Evolutionary conservation across 2,113 vertebrate genomes (phyloP).

Genomic region (Castor canadensis): DNA sequence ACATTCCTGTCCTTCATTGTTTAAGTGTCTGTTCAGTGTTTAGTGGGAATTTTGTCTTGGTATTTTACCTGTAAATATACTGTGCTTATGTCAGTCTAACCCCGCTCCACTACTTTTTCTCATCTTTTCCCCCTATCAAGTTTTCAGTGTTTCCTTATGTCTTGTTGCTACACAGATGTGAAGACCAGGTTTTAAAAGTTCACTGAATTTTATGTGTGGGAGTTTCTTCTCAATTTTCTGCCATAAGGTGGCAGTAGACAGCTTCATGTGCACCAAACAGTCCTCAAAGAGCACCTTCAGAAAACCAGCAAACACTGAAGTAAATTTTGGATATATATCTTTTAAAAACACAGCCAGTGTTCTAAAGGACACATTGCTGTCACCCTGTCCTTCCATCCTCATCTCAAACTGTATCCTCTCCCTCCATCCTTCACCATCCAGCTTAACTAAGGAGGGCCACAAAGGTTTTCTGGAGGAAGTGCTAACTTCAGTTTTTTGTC

Average conservation of each 20-base stretch:
- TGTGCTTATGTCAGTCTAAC: no score
- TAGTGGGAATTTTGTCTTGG: no score
- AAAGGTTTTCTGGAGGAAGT: not conserved
- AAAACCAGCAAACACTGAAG: not conserved
- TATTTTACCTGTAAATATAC: no score
- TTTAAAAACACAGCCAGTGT: not conserved
- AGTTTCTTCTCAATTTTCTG: not conserved
- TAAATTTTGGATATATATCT: not conserved
- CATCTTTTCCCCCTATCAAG: no score
- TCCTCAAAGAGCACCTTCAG: not conserved
- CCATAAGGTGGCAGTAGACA: conserved; percentile 67
- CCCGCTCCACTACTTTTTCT: no score
- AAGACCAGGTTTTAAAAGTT: not conserved
- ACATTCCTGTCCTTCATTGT: no score
- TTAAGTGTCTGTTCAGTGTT: no score
- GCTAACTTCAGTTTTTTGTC: no score
- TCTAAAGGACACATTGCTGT: not conserved
- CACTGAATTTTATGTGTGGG: not conserved
- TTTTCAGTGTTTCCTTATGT: no score
- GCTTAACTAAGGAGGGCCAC: not conserved
- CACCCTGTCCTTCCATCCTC: not conserved
- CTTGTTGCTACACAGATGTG: no score
- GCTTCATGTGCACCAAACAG: not conserved
- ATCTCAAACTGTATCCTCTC: not conserved
- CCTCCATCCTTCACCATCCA: not conserved